Evolutionary conservation across 2,113 vertebrate species (phyloP).

Genomic region (Carassius gibelio): DNA sequence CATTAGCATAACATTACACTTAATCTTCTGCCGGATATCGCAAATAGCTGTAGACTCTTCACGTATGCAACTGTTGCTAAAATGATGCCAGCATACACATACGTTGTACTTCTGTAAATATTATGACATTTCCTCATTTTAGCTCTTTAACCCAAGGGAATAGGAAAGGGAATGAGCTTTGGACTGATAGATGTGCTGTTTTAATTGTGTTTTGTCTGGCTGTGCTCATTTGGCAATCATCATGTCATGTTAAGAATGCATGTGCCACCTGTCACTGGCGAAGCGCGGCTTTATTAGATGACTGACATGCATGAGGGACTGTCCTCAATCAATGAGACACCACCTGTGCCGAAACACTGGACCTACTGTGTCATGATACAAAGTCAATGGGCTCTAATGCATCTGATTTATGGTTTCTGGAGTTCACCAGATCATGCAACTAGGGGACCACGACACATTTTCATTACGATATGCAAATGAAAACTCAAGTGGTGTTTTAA

Average conservation of each 20-base stretch:
- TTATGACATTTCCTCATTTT: conserved; percentile 53
- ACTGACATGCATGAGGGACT: conserved; percentile 30
- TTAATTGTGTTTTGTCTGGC: conserved; percentile 39
- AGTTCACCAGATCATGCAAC: background rate
- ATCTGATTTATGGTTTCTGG: background rate
- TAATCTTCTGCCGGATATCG: conserved; percentile 56
- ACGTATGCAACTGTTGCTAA: conserved; percentile 5
- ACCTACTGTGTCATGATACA: background rate
- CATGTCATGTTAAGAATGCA: conserved; percentile 30
- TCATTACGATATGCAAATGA: background rate
- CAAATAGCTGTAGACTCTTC: conserved; percentile 15
- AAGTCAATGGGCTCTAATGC: background rate
- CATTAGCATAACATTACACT: conserved; percentile 67
- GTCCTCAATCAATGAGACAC: background rate
- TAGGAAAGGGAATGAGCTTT: background rate
- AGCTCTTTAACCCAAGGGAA: conserved; percentile 16
- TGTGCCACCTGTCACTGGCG: background rate
- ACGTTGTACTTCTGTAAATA: conserved; percentile 61
- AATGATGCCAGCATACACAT: background rate
- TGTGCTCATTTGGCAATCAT: conserved; percentile 24
- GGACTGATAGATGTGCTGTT: background rate
- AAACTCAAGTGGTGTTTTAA: too few species aligned
- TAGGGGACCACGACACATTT: background rate
- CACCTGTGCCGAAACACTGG: background rate
- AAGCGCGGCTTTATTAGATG: background rate